These are phyloP conservation scores for Rhabditoides inermis DNA, from an alignment of 2,888 invertebrate genomes.

Conservation along the genomic window DNA sequence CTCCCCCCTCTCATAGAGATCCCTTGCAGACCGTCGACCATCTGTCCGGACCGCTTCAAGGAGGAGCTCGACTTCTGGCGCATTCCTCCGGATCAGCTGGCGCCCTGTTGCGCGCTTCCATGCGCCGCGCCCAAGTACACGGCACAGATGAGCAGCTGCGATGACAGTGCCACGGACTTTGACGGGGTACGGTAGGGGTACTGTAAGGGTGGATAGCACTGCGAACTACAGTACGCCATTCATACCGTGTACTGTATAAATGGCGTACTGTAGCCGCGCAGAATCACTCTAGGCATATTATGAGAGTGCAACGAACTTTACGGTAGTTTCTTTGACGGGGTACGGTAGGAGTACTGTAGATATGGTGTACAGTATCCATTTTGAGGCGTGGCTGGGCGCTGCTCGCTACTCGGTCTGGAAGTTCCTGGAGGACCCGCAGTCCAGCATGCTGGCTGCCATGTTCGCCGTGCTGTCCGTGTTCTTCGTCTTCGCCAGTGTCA, in stretches of 20 bases:
- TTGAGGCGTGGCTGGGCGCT: conserved; percentile 17
- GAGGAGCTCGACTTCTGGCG: conserved; percentile 49
- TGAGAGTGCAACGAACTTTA: no score
- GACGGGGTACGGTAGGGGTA: conserved; percentile 28
- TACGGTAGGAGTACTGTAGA: not conserved
- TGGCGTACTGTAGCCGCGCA: no score
- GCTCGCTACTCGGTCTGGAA: conserved; percentile 38
- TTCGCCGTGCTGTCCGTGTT: conserved; percentile 45
- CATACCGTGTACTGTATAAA: no score
- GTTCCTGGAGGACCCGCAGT: conserved; percentile 47
- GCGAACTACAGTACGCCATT: no score
- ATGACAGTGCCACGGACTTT: conserved; percentile 36
- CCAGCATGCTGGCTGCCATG: conserved; percentile 35
- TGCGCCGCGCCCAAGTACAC: conserved; percentile 16
- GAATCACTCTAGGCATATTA: no score
- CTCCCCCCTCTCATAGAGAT: conserved; percentile 16
- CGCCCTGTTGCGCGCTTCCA: conserved; percentile 37
- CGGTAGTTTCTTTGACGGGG: conserved; percentile 1
- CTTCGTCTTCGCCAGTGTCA: conserved; percentile 48
- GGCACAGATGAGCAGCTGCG: conserved; percentile 19
- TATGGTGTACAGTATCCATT: no score
- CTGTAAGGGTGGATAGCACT: no score
- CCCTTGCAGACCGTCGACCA: conserved; percentile 31
- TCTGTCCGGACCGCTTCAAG: conserved; percentile 44
- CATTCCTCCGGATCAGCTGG: conserved; percentile 36